Percentiles rank a stretch among this genome's conserved stretches.
phyloP scores from a whole-genome alignment of 2,113 vertebrate species.

The Solea solea region DNA sequence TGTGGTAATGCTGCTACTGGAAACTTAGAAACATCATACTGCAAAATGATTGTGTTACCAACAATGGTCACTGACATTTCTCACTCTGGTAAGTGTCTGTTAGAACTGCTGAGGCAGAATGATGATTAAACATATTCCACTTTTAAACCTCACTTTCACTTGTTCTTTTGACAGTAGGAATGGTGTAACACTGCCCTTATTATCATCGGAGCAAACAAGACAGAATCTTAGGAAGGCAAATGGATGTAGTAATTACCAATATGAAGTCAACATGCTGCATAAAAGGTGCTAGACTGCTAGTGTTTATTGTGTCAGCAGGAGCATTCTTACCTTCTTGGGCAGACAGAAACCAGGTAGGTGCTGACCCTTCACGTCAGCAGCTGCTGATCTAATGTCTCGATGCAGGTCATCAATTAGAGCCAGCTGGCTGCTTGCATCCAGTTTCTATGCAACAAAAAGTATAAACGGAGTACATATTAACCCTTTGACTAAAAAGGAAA shows the following conservation, averaged over 20 bases:
- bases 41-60: neutral
- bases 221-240: no score
- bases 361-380: conserved; percentile 90
- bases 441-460: conserved; percentile 81
- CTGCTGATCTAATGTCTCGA: conserved; percentile 89
- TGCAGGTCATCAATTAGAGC: conserved; percentile 95
- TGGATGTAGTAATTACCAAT: no score
- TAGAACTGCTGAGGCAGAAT: neutral
- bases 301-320: neutral
- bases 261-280: no score
- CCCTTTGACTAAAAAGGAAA: neutral
- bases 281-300: neutral
- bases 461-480: neutral
- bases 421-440: conserved; percentile 95
- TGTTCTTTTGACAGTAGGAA: no score
- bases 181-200: no score
- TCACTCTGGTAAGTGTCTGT: neutral
- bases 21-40: no score
- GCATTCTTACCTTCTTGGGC: conserved; percentile 90
- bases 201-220: no score
- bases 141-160: no score
- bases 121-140: no score
- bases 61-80: neutral
- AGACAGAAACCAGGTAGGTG: conserved; percentile 97
- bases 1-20: no score